Base-by-base conservation (phyloP, 2,797 vertebrate species). In the Rhinogobio ventralis region DNA sequence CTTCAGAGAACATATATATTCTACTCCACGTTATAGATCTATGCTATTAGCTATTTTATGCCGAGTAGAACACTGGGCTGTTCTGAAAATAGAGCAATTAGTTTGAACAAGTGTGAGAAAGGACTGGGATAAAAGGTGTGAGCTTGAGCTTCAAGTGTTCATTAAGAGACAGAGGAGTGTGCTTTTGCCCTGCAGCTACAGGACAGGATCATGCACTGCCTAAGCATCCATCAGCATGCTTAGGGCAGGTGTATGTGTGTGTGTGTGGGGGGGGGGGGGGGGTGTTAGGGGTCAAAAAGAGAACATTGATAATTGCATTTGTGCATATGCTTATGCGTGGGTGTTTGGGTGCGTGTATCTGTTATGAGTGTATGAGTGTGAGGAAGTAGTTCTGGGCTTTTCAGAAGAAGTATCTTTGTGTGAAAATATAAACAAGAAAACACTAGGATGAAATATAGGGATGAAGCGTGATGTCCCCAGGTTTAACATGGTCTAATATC, bases 21-120 rank as follows among this genome's bases (percentile, higher is more conserved):
- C n/a, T 51, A 33, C 36, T 57, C 39, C 30, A n/a, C 66, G 10
- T 53, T 62, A 79, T 17, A 60, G 23, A 64, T 69, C 30, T 28
- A 7, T 28, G 67, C 45, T 17, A 51, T 84, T 72, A 84, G 75
- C 75, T 62, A 30, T 79, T 79, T 64, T 85, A 85, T 79, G 33
- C 53, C 2, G n/a, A 85, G 55, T 62, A n/a, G 39, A 62, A 55
- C 76, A 23, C 67, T 28, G 55, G 62, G 83, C 42, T 79, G 55
- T 79, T 84, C 75, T 84, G 66, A 84, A 84, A 84, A 84, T 85
- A 85, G 76, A 72, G 76, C 83, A 85, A 85, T 85, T 85, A 85
- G 83, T 53, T 62, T 85, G 83, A 85, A 84, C 67, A 79, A 84
- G 76, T 71, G 76, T 79, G 67, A 79, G 75, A 30, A 85, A 85